A percentile compares a stretch with the other conserved stretches of the same genome.
phyloP scores from a whole-genome alignment of 2,888 invertebrate genomes.

The Drosophila anomalata region DNA sequence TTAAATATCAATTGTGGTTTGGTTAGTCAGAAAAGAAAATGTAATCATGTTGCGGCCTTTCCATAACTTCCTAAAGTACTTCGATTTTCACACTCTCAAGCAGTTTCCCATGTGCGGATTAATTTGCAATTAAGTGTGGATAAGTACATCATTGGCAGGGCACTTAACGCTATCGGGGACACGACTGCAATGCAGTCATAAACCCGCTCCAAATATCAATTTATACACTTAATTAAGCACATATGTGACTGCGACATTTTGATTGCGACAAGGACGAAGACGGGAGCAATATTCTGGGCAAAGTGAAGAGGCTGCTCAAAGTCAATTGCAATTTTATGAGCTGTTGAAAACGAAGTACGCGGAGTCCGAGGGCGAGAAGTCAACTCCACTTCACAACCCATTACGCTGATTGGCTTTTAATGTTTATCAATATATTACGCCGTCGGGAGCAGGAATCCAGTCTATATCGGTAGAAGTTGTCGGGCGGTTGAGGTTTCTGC shows the following conservation, averaged over 20 bases:
- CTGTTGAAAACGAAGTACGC: conserved; percentile 73
- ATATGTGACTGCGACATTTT: conserved; percentile 76
- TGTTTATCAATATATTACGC: conserved; percentile 75
- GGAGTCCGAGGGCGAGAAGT: conserved; percentile 16
- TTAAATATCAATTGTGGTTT: background rate
- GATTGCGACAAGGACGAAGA: conserved; percentile 20
- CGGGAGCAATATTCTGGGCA: background rate
- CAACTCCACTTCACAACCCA: conserved; percentile 70
- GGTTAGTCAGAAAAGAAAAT: too few relatives aligned
- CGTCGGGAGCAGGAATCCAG: conserved; percentile 43
- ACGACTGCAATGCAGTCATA: conserved; percentile 73
- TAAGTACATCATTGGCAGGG: conserved; percentile 46
- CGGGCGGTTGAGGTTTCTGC: conserved; percentile 37
- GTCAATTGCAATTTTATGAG: conserved; percentile 77
- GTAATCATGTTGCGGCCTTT: too few relatives aligned
- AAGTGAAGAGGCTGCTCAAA: conserved; percentile 45
- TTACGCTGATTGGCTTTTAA: conserved; percentile 78
- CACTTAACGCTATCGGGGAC: conserved; percentile 57
- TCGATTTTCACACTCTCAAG: conserved; percentile 2
- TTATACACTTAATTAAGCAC: conserved; percentile 78
- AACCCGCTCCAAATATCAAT: conserved; percentile 75
- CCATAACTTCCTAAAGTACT: background rate
- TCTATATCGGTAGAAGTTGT: conserved; percentile 30
- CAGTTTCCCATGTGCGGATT: conserved; percentile 11
- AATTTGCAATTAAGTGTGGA: conserved; percentile 30